Conservation (phyloP, 2,797 vertebrate species). For the Silurus aristotelis region DNA sequence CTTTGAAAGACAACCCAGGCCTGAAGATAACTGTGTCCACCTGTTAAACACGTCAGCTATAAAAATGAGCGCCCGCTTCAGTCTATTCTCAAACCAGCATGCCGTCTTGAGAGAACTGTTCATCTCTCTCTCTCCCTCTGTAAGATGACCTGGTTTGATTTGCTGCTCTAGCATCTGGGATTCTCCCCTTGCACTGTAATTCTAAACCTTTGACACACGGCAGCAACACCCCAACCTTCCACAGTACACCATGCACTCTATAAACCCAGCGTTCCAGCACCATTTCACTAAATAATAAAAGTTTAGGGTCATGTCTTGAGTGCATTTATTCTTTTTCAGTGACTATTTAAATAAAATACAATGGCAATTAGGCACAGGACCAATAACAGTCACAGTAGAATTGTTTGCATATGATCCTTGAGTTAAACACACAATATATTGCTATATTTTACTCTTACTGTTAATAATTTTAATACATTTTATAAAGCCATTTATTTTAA, state of each 20-base stretch:
- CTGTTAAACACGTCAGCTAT: slow-evolving; percentile 42
- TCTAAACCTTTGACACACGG: slow-evolving; percentile 63
- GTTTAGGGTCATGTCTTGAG: not conserved
- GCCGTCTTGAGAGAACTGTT: slow-evolving; percentile 26
- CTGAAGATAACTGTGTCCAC: slow-evolving; percentile 32
- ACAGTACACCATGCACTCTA: slow-evolving; percentile 23
- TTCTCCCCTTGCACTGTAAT: slow-evolving; percentile 77
- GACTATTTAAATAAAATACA: not conserved
- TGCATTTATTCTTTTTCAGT: not conserved
- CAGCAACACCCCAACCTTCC: slow-evolving; percentile 40
- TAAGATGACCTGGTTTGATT: slow-evolving; percentile 66
- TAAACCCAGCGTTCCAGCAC: slow-evolving; percentile 22
- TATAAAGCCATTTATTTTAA: no score
- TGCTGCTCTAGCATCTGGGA: slow-evolving; percentile 64
- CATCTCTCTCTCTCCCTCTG: slow-evolving; percentile 26
- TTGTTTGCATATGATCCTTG: not conserved
- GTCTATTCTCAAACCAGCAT: slow-evolving; percentile 44
- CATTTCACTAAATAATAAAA: slow-evolving; percentile 12
- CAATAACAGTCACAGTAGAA: not conserved
- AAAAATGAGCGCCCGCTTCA: slow-evolving; percentile 40
- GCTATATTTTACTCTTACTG: no score
- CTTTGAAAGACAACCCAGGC: not conserved
- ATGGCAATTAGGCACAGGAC: not conserved
- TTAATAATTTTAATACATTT: no score
- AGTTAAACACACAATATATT: no score